Base-by-base conservation (phyloP, 1,140 invertebrate genomes). In the Drosophila murphyi region DNA sequence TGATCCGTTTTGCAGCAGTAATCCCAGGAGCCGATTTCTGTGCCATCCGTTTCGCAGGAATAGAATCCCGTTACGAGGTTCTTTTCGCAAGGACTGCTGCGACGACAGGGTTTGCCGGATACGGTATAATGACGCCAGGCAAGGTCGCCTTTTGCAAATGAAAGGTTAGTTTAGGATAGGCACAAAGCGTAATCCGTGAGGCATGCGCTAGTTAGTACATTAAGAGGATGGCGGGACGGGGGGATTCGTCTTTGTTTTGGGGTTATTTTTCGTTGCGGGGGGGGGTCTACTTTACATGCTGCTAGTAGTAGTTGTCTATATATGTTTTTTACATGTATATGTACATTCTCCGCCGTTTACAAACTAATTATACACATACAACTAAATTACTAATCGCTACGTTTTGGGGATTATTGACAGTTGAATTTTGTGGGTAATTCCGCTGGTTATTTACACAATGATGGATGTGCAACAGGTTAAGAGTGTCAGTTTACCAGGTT, bases 1-100 rank as follows among this genome's bases (percentile, higher is more conserved):
- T 97, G 96, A 55, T 94, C 94, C n/a, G 96, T 95, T 56, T 95
- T 94, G 82, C 96, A 97, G 77, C 96, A 97, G 80, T 97, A 97
- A 87, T 97, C 96, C 96, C 96, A 97, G 39, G 94, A 93, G 75
- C 95, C 95, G 3, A 94, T 91, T 77, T 95, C 95, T 2, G 94
- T 94, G 10, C 95, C 95, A 74, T 97, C 96, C 2, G 95, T 94
- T 77, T 96, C 96, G 72, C 96, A 97, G 28, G 94, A 95, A 95
- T 96, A 97, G 86, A 96, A 96, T 1, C 96, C 96, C 2, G 94
- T 94, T 2, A 96, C 92, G n/a, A 93, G 92, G 79, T 96, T 96
- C 85, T 95, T 95, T 45, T 95, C 94, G 76, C 96, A 97, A 0
- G 93, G 92, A 0, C 95, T 95, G 8, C 95, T 96, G 34, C 93